Conservation (phyloP, 2,797 vertebrate species). For the Galaxias olidus region DNA sequence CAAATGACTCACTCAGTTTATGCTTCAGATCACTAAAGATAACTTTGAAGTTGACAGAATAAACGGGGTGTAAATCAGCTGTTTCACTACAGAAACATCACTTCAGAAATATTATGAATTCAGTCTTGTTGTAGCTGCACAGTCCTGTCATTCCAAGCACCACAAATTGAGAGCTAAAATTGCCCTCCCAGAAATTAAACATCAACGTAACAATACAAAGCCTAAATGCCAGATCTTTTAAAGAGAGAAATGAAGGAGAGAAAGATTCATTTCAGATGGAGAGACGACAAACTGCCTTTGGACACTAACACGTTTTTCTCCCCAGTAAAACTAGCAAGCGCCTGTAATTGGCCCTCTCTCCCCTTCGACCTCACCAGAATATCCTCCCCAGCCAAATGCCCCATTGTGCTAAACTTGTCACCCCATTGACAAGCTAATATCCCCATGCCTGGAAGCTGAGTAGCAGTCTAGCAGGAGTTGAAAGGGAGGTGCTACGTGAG, state of each 20-base stretch:
- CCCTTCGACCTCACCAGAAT: slow-evolving; percentile 48
- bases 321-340: slow-evolving; percentile 34
- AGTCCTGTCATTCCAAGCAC: slow-evolving; percentile 12
- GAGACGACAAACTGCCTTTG: slow-evolving; percentile 18
- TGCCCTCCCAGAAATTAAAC: too few relatives aligned
- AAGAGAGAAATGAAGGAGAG: neutral
- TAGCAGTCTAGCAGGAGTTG: slow-evolving; percentile 57
- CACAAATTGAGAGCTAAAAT: slow-evolving; percentile 12
- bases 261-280: neutral
- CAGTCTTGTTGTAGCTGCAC: slow-evolving; percentile 16
- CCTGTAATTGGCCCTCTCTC: slow-evolving; percentile 40
- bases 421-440: slow-evolving; percentile 72
- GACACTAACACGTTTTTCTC: slow-evolving; percentile 15
- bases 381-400: slow-evolving; percentile 53
- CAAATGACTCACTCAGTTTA: slow-evolving; percentile 31
- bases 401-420: slow-evolving; percentile 67
- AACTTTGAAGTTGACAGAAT: slow-evolving; percentile 52
- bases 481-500: slow-evolving; percentile 64
- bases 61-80: slow-evolving; percentile 41
- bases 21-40: slow-evolving; percentile 51
- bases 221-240: too few relatives aligned
- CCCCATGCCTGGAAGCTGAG: slow-evolving; percentile 58
- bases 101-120: slow-evolving; percentile 13
- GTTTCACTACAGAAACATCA: slow-evolving; percentile 39
- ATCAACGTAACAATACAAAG: too few relatives aligned